These are phyloP conservation scores for Maniola hyperantus DNA, from an alignment of 2,888 invertebrate genomes.

Conservation along the genomic window DNA sequence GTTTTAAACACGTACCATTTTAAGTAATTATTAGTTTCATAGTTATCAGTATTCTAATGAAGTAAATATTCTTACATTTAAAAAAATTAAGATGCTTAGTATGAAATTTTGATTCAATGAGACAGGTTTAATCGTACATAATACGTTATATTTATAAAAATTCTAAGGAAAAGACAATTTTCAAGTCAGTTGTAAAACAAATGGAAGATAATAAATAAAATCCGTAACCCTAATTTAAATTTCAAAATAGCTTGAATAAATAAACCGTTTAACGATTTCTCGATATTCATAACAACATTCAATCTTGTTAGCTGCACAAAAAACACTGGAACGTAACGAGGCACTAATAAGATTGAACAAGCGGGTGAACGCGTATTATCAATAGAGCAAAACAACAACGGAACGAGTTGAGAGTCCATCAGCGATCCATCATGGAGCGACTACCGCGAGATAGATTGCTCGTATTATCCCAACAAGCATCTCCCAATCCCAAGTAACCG, in stretches of 20 bases:
- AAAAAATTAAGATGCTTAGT: too few relatives aligned
- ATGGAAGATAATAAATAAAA: not conserved
- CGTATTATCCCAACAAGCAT: constrained; percentile 73
- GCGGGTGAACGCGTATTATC: constrained; percentile 65
- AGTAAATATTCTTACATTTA: too few relatives aligned
- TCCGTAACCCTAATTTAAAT: not conserved
- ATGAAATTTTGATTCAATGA: not conserved
- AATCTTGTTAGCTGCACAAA: constrained; percentile 56
- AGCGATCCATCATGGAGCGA: constrained; percentile 72
- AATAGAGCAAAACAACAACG: constrained; percentile 75
- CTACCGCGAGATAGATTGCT: constrained; percentile 73
- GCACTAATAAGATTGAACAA: constrained; percentile 65
- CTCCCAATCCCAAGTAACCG: constrained; percentile 45
- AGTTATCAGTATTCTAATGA: not conserved
- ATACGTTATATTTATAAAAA: not conserved
- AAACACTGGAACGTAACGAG: constrained; percentile 74
- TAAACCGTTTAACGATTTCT: constrained; percentile 20
- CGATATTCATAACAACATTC: constrained; percentile 19
- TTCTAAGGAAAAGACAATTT: too few relatives aligned
- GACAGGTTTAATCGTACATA: not conserved
- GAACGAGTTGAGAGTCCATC: constrained; percentile 76
- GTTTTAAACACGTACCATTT: constrained; percentile 8
- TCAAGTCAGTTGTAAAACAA: not conserved
- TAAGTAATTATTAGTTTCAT: not conserved
- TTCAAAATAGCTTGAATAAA: not conserved